Base-by-base conservation (phyloP, 1,140 invertebrate species). In the Eurosta solidaginis region DNA sequence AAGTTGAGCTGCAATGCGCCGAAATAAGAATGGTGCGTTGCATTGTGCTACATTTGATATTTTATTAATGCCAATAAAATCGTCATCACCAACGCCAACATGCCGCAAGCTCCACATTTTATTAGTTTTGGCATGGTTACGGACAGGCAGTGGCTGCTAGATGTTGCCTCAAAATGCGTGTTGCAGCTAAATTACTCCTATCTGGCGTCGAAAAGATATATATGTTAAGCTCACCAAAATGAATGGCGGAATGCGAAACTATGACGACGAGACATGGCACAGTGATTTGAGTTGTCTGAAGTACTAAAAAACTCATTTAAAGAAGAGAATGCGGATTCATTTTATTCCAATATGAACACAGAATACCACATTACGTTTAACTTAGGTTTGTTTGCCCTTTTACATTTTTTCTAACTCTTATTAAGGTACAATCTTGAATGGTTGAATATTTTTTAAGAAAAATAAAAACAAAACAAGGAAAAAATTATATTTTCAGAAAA, bases 31-130 rank as follows among this genome's bases (percentile, higher is more conserved):
- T 29, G 54, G 29, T 22, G 54, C 29, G 9, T 36, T 68, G 36
- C 59, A 22, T 68, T 68, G 59, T 40, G 59, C 59, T 33, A 68
- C 59, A 68, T 68, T 68, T 68, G 36, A 42, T n/a, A 68, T 68
- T 68, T 68, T 68, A 68, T 68, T 68, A 68, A 68, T 68, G 59
- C 33, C 59, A 68, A 68, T 68, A 68, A 68, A 68, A 68, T 68
- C 22, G 59, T 68, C 59, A 68, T 68, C 27, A 68, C 59, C 36
- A 68, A 42, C 59, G 22, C 59, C 59, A 68, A 68, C 6, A 68
- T 9, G 33, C 59, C 17, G 17, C 59, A 40, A 68, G 59, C 14
- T 68, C 12, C 59, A 68, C 12, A 20, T 14, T 68, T 68, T 68
- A 40, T 40, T 7, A 33, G 40, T 14, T 7, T 68, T 42, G 27